These are phyloP conservation scores for Hippocampus barbouri DNA, from an alignment of 2,113 vertebrate genomes.

Conservation along the genomic window DNA sequence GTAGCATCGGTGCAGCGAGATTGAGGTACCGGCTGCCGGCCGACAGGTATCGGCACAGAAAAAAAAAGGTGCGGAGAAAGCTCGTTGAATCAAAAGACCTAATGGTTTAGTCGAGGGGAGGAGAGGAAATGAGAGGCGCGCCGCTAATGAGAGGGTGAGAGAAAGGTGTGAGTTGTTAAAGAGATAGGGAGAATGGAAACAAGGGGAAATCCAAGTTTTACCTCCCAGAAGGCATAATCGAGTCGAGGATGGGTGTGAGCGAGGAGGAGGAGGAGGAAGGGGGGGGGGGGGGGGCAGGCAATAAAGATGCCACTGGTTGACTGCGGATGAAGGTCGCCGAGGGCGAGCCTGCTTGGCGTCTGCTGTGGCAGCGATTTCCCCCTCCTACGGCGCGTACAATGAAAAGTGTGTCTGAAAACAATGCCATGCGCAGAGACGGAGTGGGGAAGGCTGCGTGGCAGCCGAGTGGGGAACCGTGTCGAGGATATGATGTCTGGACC, in stretches of 20 bases:
- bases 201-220: constrained; percentile 69
- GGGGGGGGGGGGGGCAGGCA: background rate
- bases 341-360: constrained; percentile 49
- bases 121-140: constrained; percentile 63
- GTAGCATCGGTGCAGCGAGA: background rate
- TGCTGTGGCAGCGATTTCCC: constrained; percentile 47
- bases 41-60: constrained; percentile 4
- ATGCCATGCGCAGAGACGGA: constrained; percentile 63
- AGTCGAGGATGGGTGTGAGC: background rate
- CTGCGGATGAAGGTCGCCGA: constrained; percentile 49
- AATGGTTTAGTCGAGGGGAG: constrained; percentile 50
- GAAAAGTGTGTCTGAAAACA: constrained; percentile 71
- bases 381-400: constrained; percentile 68
- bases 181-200: constrained; percentile 63
- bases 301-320: constrained; percentile 16
- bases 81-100: constrained; percentile 42
- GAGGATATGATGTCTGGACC: constrained; percentile 55
- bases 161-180: constrained; percentile 50
- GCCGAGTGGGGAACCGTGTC: constrained; percentile 43
- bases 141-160: constrained; percentile 66
- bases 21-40: background rate
- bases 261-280: background rate
- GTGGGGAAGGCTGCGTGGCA: constrained; percentile 60
- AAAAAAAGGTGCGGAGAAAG: constrained; percentile 20
- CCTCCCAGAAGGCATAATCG: constrained; percentile 54